These are phyloP conservation scores for Numenius arquata DNA, from an alignment of 2,113 vertebrate genomes.

Conservation along the genomic window DNA sequence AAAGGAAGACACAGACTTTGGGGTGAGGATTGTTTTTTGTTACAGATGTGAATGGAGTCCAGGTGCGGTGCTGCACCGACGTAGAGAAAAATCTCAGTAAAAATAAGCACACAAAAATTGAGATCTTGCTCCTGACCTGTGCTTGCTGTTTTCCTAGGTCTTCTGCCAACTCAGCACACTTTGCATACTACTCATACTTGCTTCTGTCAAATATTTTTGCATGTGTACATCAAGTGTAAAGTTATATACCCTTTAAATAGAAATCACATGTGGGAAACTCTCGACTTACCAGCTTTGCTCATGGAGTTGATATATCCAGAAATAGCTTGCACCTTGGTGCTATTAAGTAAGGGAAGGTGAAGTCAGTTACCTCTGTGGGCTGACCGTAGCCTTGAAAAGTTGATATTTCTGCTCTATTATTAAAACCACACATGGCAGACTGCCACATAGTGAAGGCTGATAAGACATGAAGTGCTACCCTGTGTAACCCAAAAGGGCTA, in stretches of 20 bases:
- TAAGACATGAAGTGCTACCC: not conserved
- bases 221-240: not conserved
- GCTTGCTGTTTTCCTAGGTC: not conserved
- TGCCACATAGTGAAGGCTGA: not conserved
- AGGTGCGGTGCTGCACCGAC: not conserved
- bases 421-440: not conserved
- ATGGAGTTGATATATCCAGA: not conserved
- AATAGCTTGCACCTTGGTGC: not conserved
- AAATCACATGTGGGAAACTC: not conserved
- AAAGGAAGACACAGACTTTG: not conserved
- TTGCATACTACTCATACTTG: not conserved
- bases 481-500: not conserved
- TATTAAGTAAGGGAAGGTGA: not conserved
- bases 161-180: not conserved
- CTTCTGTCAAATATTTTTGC: not conserved
- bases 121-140: not conserved
- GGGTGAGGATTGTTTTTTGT: not conserved
- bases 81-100: not conserved
- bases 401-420: not conserved
- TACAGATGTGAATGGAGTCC: not conserved
- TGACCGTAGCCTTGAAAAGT: not conserved
- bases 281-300: not conserved
- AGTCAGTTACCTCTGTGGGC: not conserved
- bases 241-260: not conserved
- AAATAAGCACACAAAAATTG: not conserved